These are phyloP conservation scores for Mantis religiosa DNA, from an alignment of 2,888 invertebrate species.

Conservation along the genomic window DNA sequence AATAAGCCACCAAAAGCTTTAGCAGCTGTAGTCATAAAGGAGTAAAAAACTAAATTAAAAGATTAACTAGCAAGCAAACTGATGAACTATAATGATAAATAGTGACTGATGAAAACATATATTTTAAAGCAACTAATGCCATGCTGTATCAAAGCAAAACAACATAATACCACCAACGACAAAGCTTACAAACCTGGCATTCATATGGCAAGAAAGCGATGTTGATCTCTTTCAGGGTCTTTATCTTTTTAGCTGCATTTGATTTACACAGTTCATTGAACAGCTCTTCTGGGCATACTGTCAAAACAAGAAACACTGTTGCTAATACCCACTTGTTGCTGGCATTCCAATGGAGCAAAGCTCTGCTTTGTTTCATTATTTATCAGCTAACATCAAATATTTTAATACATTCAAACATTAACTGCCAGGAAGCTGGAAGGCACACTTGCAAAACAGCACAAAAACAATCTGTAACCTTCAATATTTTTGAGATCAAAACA, in stretches of 20 bases:
- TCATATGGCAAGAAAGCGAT: slow-evolving; percentile 98
- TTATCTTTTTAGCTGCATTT: slow-evolving; percentile 88
- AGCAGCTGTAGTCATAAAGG: background rate
- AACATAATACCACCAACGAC: slow-evolving; percentile 25
- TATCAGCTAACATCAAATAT: background rate
- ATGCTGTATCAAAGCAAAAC: background rate
- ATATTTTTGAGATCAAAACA: too few species aligned
- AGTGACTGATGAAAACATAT: background rate
- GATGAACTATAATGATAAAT: background rate
- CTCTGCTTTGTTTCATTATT: background rate
- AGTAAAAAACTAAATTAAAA: background rate
- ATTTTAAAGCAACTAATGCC: background rate
- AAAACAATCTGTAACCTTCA: background rate
- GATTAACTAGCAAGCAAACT: background rate
- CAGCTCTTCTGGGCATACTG: slow-evolving; percentile 93
- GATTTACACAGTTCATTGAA: slow-evolving; percentile 97
- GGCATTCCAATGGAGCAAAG: background rate
- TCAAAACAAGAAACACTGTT: background rate
- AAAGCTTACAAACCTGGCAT: slow-evolving; percentile 68
- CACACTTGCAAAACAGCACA: background rate
- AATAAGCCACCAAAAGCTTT: background rate
- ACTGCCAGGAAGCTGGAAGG: background rate
- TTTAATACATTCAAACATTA: background rate
- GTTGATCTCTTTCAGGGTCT: slow-evolving; percentile 97
- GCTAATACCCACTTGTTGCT: background rate